Evolutionary conservation across 2,888 invertebrate species (phyloP).

Genomic region (Oscheius sp.): DNA sequence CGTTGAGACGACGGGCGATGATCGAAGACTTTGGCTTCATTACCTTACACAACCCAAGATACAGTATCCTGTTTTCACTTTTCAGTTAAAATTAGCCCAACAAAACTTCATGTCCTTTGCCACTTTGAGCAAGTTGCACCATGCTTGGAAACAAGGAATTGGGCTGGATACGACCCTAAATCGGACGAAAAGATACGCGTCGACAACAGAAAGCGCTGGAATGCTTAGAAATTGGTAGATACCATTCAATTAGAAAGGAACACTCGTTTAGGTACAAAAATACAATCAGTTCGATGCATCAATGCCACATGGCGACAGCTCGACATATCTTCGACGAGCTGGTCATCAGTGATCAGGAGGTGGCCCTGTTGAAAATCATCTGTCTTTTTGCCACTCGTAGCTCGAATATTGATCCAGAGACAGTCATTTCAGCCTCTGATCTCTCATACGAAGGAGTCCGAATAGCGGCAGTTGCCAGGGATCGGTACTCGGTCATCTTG

Average conservation of each 20-base stretch:
- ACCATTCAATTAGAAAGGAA: neutral
- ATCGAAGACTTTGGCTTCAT: too few species aligned
- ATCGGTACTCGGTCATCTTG: neutral
- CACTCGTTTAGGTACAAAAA: neutral
- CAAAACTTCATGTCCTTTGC: slow-evolving; percentile 1
- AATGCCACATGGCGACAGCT: neutral
- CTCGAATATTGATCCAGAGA: neutral
- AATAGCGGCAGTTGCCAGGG: neutral
- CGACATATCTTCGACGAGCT: neutral
- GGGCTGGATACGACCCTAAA: neutral
- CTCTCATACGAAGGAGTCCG: slow-evolving; percentile 5
- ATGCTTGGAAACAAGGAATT: neutral
- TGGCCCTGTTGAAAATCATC: neutral
- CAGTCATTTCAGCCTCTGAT: slow-evolving; percentile 6
- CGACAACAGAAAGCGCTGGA: neutral
- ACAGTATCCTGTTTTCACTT: too few species aligned
- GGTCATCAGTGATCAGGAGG: neutral
- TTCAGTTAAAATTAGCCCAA: neutral
- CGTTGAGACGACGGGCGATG: too few species aligned
- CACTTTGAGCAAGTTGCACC: neutral
- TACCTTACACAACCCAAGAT: too few species aligned
- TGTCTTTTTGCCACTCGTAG: neutral
- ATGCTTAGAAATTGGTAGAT: neutral
- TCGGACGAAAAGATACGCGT: neutral
- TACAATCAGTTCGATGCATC: neutral